A percentile compares a stretch with the other conserved stretches of the same genome.
phyloP scores from a whole-genome alignment of 2,797 vertebrate species.

The Argentina silus region DNA sequence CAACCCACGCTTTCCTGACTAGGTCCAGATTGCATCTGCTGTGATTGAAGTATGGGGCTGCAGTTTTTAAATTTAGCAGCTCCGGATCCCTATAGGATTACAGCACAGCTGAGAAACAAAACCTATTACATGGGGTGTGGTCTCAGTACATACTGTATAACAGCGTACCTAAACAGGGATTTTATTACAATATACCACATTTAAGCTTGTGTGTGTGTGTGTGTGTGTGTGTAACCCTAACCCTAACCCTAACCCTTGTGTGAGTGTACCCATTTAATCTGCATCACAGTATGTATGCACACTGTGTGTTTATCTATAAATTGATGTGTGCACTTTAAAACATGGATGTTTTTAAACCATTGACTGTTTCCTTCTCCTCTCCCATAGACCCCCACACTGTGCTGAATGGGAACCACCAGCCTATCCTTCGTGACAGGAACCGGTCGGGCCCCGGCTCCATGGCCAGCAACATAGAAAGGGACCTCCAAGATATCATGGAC shows the following conservation, averaged over 20 bases:
- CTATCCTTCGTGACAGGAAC: conserved; percentile 48
- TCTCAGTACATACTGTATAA: conserved; percentile 24
- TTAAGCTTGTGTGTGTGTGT: conserved; percentile 16
- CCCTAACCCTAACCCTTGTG: too few relatives aligned
- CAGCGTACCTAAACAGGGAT: conserved; percentile 1
- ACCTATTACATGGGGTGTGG: conserved; percentile 47
- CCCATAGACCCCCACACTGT: conserved; percentile 75
- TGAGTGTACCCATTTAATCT: conserved; percentile 1
- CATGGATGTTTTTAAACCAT: conserved; percentile 48
- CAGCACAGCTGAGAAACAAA: conserved; percentile 60
- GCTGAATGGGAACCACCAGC: conserved; percentile 80
- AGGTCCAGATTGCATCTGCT: conserved; percentile 70
- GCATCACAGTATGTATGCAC: neutral
- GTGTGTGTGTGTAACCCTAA: conserved; percentile 18
- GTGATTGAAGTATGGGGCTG: conserved; percentile 60
- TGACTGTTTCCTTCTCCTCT: conserved; percentile 46
- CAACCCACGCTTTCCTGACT: conserved; percentile 66
- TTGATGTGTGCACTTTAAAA: conserved; percentile 10
- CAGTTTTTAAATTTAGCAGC: conserved; percentile 74
- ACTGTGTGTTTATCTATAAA: conserved; percentile 5
- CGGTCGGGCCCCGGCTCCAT: conserved; percentile 76
- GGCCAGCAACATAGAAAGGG: conserved; percentile 85
- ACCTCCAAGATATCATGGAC: conserved; percentile 90
- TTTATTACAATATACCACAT: conserved; percentile 30
- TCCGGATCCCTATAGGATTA: conserved; percentile 69